Evolutionary conservation across 2,797 vertebrate genomes (phyloP), one percentile per base, ranked within the genome.

Genomic region (Cottoperca gobio): DNA sequence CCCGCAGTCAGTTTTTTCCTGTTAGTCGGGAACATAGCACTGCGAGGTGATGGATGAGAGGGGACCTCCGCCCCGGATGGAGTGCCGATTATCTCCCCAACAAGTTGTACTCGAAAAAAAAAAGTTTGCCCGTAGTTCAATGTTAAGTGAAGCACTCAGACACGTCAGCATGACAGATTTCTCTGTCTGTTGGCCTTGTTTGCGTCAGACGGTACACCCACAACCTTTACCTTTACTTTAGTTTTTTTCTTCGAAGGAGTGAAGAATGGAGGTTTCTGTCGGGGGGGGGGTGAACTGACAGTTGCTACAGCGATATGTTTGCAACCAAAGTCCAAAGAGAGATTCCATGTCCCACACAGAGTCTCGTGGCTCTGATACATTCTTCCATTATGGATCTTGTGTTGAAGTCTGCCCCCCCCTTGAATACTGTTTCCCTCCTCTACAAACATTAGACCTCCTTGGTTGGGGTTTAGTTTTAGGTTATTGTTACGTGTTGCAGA

Each of bases 31-130:
- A 72, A 74, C 74, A 69, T 71, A 73, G 39, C 80, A 43, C 48
- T 60, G 55, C 69, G 61, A 81, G 37, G 65, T 92, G 89, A 92
- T 85, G 76, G 82, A 93, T 90, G 90, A 89, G 55, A 7, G 14
- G 70, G 69, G 73, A 68, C 42, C 63, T 76, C 31, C 35, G 64
- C 60, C 4, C 45, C 24, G 57, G 79, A 79, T 77, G 68, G 79
- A 82, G 83, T 53, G 55, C 43, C 31, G 84, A 89, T 91, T 86
- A 88, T 91, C 86, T 86, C 66, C 42, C 39, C 52, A 26, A 82
- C 78, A 85, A 85, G 81, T 86, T 86, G 82, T 71, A 66, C 39
- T 79, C 40, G 58, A 6, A 52, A 67, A 58, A 55, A 69, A 66
- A 64, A 82, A 76, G 75, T 85, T 89, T 78, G 40, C 50, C 7